Base-by-base conservation (phyloP, 2,797 vertebrate species). In the Pagetopsis macropterus region DNA sequence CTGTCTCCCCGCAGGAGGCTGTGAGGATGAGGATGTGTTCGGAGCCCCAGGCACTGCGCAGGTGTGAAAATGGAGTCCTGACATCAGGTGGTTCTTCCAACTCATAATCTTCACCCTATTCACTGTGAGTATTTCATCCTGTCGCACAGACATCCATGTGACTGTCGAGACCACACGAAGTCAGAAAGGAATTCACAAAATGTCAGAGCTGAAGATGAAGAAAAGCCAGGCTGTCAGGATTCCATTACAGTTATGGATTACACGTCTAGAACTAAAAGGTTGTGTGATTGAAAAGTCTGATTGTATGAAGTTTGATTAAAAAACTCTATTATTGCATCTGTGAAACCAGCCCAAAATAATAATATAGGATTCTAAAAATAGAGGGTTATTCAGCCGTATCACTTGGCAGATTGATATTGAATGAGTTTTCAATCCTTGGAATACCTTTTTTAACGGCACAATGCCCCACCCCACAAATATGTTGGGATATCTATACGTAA, bases 41-140 rank as follows among this genome's bases (percentile, higher is more conserved):
- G 3, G 59, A 71, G 66, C 60, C 57, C 31, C 51, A 41, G 61
- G 66, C 64, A 23, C 73, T 46, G 64, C 80, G 46, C 16, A 48
- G 71, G 52, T 66, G 52, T 76, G 68, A 84, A 70, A 48, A 81
- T 83, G 75, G 68, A 84, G 56, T 65, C 65, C 59, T 84, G 76
- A 88, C 72, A 80, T 78, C 58, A 46, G 76, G 72, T 57, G 50
- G 68, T 27, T 52, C 69, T 27, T 59, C 69, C 72, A 50, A 58
- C 50, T 77, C 55, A 45, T 79, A 72, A 82, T 80, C 58, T 49
- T 51, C 67, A 37, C 40, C 57, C 11, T 4, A 17, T 41, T 58
- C 72, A 60, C 51, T 46, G 84, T 85, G 71, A 85, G 81, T 84
- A 82, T 74, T 71, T 37, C 59, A 70, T 66, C 51, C 9, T 9